These are phyloP conservation scores for Gari tellinella DNA, from an alignment of 2,888 invertebrate species.

Conservation along the genomic window DNA sequence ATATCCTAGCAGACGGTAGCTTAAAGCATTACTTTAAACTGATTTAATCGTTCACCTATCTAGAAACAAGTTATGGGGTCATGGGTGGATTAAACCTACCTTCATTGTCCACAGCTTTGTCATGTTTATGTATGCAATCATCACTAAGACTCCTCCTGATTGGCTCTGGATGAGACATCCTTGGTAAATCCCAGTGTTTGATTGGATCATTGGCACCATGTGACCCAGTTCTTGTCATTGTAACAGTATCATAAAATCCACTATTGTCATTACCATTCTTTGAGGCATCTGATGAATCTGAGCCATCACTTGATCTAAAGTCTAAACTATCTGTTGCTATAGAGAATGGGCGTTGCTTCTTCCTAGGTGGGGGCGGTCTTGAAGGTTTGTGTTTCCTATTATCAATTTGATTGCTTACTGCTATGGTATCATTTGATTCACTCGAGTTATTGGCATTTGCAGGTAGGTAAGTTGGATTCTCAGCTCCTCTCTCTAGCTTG, in stretches of 20 bases:
- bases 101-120: conserved; percentile 54
- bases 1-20: no score
- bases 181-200: conserved; percentile 68
- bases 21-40: no score
- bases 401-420: not conserved
- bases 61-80: no score
- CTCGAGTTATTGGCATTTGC: no score
- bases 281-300: conserved; percentile 28
- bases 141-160: conserved; percentile 76
- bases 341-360: conserved; percentile 58
- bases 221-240: not conserved
- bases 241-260: conserved; percentile 57
- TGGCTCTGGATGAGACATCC: conserved; percentile 47
- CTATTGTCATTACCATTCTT: conserved; percentile 13
- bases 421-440: not conserved
- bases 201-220: conserved; percentile 34
- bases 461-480: not conserved
- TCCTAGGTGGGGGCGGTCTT: conserved; percentile 63
- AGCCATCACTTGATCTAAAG: conserved; percentile 27
- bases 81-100: conserved; percentile 15
- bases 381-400: conserved; percentile 49
- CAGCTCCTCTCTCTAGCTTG: conserved; percentile 58
- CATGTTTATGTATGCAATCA: conserved; percentile 71
- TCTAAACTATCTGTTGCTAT: conserved; percentile 50
- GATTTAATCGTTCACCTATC: no score